Conservation (phyloP, 1,140 invertebrate genomes). For the Chironomus striatipennis region DNA sequence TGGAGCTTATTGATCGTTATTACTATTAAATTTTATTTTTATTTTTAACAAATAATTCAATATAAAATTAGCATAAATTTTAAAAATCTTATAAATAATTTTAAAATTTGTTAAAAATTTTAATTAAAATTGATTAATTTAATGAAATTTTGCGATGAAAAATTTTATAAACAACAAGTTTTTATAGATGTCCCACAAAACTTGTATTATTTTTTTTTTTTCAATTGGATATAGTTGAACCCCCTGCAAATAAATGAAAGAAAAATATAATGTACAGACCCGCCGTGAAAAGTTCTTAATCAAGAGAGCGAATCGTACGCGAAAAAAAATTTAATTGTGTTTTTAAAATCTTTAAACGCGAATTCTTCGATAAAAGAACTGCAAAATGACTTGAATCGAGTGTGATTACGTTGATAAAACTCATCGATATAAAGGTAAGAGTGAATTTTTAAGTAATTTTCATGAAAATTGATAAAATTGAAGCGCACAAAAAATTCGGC, state of each 20-base stretch:
- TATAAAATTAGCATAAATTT: background rate
- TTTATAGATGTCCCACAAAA: no score
- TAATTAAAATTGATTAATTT: no score
- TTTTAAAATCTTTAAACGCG: conserved; percentile 8
- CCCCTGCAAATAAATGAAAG: no score
- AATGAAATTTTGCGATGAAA: no score
- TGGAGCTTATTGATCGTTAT: background rate
- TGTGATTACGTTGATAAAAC: background rate
- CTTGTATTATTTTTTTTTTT: no score
- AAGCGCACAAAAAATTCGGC: background rate
- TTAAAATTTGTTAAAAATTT: no score
- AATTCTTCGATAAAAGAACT: conserved; percentile 3
- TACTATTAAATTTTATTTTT: background rate
- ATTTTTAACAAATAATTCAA: background rate
- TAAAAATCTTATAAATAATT: no score
- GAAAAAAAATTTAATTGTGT: conserved; percentile 6
- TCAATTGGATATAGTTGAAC: no score
- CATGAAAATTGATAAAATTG: background rate
- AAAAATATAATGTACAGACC: background rate
- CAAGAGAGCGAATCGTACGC: conserved; percentile 5
- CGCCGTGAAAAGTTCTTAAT: conserved; percentile 12
- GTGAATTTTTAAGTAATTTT: background rate
- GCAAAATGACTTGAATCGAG: conserved; percentile 21
- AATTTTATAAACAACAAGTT: no score
- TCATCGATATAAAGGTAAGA: conserved; percentile 23